phyloP scores from a whole-genome alignment of 1,140 invertebrate genomes.

The Zaprionus vittiger region DNA sequence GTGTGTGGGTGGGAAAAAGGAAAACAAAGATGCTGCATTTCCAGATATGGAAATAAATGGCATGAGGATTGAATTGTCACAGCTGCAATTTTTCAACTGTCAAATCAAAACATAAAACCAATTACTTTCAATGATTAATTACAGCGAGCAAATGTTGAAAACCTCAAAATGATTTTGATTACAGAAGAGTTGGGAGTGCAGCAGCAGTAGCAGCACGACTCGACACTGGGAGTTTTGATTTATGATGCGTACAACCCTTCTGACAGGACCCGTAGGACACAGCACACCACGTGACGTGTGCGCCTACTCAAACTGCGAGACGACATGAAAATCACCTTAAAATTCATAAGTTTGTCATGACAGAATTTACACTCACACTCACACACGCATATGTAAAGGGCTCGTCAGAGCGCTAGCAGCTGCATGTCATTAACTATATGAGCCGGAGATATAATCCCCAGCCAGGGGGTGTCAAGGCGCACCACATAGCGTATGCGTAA shows the following conservation, averaged over 20 bases:
- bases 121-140: conserved; percentile 80
- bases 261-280: conserved; percentile 32
- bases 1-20: conserved; percentile 3
- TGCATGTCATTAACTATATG: conserved; percentile 80
- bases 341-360: conserved; percentile 75
- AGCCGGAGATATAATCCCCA: conserved; percentile 59
- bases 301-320: conserved; percentile 14
- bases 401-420: conserved; percentile 48
- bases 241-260: conserved; percentile 68
- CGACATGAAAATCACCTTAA: conserved; percentile 76
- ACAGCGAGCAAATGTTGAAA: conserved; percentile 64
- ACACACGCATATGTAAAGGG: neutral
- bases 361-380: conserved; percentile 27
- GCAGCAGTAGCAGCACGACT: neutral
- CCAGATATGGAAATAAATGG: conserved; percentile 15
- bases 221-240: conserved; percentile 55
- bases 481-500: conserved; percentile 67
- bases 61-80: conserved; percentile 64
- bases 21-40: neutral
- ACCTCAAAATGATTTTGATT: conserved; percentile 79
- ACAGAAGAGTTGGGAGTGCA: conserved; percentile 28
- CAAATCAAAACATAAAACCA: conserved; percentile 81
- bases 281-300: neutral
- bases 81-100: conserved; percentile 81
- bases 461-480: conserved; percentile 8